Evolutionary conservation across 2,888 invertebrate species (phyloP).

Genomic region (Embidobia sp.): DNA sequence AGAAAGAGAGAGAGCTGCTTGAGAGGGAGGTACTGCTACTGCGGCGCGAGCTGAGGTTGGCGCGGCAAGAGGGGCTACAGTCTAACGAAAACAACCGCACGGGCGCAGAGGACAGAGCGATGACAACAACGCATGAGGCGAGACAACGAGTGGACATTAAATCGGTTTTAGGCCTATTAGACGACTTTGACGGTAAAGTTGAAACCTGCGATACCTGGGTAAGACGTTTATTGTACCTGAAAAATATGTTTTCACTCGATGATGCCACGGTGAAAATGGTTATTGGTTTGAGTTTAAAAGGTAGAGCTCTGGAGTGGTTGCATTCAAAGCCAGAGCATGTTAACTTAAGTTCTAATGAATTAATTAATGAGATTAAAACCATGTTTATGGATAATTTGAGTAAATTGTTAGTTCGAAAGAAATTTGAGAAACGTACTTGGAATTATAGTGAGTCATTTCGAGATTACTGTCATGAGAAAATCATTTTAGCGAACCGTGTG

Average conservation of each 20-base stretch:
- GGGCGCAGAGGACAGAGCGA: not conserved
- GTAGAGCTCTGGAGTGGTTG: conserved; percentile 1
- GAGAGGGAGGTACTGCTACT: not conserved
- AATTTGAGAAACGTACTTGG: conserved; percentile 29
- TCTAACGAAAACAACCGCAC: not conserved
- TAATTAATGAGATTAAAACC: not conserved
- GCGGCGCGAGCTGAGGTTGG: not conserved
- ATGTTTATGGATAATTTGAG: conserved; percentile 1
- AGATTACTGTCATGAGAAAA: conserved; percentile 33
- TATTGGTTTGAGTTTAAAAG: not conserved
- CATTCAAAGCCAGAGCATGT: conserved; percentile 11
- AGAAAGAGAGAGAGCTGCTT: conserved; percentile 7
- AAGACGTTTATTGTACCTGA: conserved; percentile 2
- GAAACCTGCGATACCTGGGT: conserved; percentile 22
- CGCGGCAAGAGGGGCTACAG: not conserved
- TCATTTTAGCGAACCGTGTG: conserved; percentile 27
- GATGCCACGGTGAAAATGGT: not conserved
- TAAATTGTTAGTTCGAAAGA: not conserved
- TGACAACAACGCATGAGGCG: not conserved
- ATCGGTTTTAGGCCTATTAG: not conserved
- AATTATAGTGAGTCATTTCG: conserved; percentile 36
- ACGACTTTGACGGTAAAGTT: not conserved
- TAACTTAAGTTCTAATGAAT: not conserved
- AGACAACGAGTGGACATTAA: not conserved
- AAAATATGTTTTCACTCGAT: conserved; percentile 2